Percentiles rank a stretch among this genome's conserved stretches.
Evolutionary conservation across 2,113 vertebrate species (phyloP).

Genomic region (Antechinus flavipes): DNA sequence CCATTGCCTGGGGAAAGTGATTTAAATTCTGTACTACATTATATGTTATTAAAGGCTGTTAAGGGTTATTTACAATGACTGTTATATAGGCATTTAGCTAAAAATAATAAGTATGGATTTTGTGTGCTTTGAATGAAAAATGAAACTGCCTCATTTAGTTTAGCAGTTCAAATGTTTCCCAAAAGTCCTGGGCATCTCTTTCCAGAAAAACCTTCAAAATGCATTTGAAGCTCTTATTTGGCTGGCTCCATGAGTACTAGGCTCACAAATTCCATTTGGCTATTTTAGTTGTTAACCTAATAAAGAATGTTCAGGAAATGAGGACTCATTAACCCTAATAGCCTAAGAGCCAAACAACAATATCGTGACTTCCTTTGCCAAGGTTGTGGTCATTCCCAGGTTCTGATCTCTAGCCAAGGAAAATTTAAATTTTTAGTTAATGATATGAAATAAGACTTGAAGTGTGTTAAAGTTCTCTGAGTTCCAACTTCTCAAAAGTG

Average conservation of each 20-base stretch:
- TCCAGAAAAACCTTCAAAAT: constrained; percentile 1
- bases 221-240: neutral
- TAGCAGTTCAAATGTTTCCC: neutral
- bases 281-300: constrained; percentile 3
- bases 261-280: neutral
- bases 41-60: neutral
- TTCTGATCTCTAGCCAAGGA: constrained; percentile 8
- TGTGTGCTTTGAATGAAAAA: neutral
- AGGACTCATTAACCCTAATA: neutral
- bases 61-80: neutral
- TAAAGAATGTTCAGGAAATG: neutral
- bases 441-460: constrained; percentile 21
- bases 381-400: neutral
- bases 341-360: constrained; percentile 13
- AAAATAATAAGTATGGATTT: neutral
- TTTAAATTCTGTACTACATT: neutral
- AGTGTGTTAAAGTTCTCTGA: constrained; percentile 4
- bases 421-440: constrained; percentile 31
- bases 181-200: neutral
- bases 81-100: neutral
- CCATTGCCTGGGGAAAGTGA: neutral
- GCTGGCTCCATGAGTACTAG: neutral
- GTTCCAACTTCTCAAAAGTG: constrained; percentile 4
- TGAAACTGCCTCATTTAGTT: neutral
- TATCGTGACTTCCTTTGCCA: neutral